phyloP scores from a whole-genome alignment of 2,113 vertebrate species.

The Lycaon pictus region DNA sequence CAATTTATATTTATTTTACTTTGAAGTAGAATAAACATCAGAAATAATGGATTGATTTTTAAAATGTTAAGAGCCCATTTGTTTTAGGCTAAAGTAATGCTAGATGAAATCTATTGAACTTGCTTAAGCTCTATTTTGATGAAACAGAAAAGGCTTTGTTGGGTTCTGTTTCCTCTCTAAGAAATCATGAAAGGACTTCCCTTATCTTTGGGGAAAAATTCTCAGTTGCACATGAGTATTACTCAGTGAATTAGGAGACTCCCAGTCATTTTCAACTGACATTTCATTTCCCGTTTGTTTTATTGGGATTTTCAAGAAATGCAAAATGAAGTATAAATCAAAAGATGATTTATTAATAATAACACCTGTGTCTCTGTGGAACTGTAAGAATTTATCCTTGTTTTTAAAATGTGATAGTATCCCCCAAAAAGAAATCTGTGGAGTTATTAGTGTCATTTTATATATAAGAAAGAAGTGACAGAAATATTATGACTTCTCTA shows the following conservation, averaged over 20 bases:
- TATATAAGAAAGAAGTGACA: not conserved
- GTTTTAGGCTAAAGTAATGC: not conserved
- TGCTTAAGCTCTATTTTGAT: slow-evolving; percentile 35
- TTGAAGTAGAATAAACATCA: slow-evolving; percentile 45
- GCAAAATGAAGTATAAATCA: slow-evolving; percentile 57
- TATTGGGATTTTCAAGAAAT: slow-evolving; percentile 31
- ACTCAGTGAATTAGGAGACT: not conserved
- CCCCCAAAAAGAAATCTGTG: slow-evolving; percentile 17
- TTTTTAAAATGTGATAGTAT: slow-evolving; percentile 25
- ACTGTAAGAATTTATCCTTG: not conserved
- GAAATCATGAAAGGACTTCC: not conserved
- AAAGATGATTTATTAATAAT: slow-evolving; percentile 57
- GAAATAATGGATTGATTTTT: not conserved
- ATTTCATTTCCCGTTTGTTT: slow-evolving; percentile 17
- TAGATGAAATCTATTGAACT: slow-evolving; percentile 21
- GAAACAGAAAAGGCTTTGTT: slow-evolving; percentile 1
- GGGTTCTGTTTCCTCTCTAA: not conserved
- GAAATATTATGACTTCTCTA: slow-evolving; percentile 22
- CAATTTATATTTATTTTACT: slow-evolving; percentile 44
- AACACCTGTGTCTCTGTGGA: slow-evolving; percentile 13
- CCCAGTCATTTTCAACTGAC: not conserved
- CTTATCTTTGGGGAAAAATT: slow-evolving; percentile 16
- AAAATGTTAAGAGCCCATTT: not conserved
- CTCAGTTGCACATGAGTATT: not conserved
- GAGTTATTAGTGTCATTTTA: slow-evolving; percentile 45